Evolutionary conservation across 2,888 invertebrate genomes (phyloP), one percentile per base, ranked within the genome.

Genomic region (Lithosia quadra): DNA sequence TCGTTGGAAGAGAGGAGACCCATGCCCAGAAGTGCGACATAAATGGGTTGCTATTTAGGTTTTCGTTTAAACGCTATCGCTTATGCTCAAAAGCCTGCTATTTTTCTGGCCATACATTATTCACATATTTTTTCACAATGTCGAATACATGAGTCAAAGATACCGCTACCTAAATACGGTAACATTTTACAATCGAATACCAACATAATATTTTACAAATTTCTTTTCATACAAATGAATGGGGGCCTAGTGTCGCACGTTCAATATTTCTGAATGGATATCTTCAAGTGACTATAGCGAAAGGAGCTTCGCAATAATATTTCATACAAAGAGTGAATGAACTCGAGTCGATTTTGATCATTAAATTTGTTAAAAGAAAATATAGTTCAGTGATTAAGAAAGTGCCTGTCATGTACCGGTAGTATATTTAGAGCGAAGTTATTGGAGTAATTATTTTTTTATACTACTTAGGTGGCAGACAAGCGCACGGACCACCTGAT

Each of bases 111-210:
- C 82, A 15, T 28, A 84, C 76, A 71, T 58, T 39, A 64, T 67
- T 57, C 67, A 71, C 74, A 69, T 71, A 76, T 36, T 80, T 68
- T 73, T 67, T 67, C 34, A 67, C 56, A 78, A 78, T 80, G 69
- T 33, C 69, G 72, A 66, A 75, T 78, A 84, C 86, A 84, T 84
- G 82, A 80, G 77, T 89, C 90, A 92, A 93, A 92, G 89, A 86
- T 69, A 81, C 92, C 93, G 92, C 92, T 91, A 89, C 86, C 84
- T 89, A 88, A 87, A 90, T 84, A 88, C 84, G 77, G 81, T 75
- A 80, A 89, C 81, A 88, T 86, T 90, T 88, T 81, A 88, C 88
- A 87, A 88, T 75, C 73, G 72, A 84, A 77, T 77, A 82, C 80
- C 76, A 72, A 76, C 70, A 78, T 78, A 74, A n/a, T n/a, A n/a